A percentile compares a stretch with the other conserved stretches of the same genome.
phyloP scores from a whole-genome alignment of 2,888 invertebrate genomes.

The Rapana venosa region DNA sequence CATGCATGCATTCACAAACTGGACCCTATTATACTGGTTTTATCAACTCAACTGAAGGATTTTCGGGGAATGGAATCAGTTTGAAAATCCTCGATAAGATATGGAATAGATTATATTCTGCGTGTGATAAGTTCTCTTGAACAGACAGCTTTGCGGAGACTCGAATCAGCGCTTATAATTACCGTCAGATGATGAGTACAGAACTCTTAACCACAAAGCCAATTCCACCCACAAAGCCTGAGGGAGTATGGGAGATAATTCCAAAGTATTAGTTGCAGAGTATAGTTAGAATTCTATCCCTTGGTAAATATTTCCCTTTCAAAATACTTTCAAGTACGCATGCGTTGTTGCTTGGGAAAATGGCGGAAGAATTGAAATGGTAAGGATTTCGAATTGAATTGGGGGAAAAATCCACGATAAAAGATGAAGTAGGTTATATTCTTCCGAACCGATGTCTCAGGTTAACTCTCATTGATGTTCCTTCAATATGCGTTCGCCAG shows the following conservation, averaged over 20 bases:
- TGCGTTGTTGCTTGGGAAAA: constrained; percentile 53
- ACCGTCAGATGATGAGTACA: neutral
- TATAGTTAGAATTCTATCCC: neutral
- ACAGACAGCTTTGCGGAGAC: neutral
- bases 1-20: too few species aligned
- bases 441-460: too few species aligned
- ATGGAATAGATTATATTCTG: too few species aligned
- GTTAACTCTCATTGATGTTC: too few species aligned
- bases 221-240: neutral
- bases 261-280: neutral
- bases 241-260: neutral
- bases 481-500: too few species aligned
- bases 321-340: constrained; percentile 9
- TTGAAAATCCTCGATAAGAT: too few species aligned
- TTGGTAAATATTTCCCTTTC: neutral
- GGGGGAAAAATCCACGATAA: too few species aligned
- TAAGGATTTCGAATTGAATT: constrained; percentile 37
- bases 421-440: too few species aligned
- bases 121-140: neutral
- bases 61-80: too few species aligned
- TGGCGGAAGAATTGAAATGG: constrained; percentile 67
- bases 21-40: too few species aligned
- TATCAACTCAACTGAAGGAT: too few species aligned
- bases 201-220: neutral
- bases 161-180: too few species aligned